Conservation (phyloP, 2,113 vertebrate species). For the Toxotes chatareus region DNA sequence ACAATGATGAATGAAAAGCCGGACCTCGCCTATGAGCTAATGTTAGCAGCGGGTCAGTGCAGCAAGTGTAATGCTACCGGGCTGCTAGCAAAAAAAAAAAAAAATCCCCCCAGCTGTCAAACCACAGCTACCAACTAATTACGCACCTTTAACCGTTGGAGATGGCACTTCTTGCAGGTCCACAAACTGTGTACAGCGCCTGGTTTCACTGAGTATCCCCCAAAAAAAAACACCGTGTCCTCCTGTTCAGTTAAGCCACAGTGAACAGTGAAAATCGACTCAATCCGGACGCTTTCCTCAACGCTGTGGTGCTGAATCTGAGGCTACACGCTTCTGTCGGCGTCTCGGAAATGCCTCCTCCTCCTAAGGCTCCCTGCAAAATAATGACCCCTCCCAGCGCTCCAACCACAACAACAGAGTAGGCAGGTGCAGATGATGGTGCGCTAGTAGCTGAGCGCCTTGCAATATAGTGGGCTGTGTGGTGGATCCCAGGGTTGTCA, state of each 20-base stretch:
- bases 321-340: slow-evolving; percentile 79
- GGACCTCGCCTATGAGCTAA: slow-evolving; percentile 80
- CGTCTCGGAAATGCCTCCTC: slow-evolving; percentile 78
- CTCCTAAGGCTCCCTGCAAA: slow-evolving; percentile 77
- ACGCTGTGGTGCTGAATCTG: slow-evolving; percentile 81
- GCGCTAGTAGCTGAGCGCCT: slow-evolving; percentile 68
- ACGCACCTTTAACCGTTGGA: slow-evolving; percentile 66
- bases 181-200: slow-evolving; percentile 64
- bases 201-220: slow-evolving; percentile 67
- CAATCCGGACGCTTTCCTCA: slow-evolving; percentile 78
- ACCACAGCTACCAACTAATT: slow-evolving; percentile 27
- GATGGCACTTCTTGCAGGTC: slow-evolving; percentile 68
- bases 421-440: slow-evolving; percentile 82
- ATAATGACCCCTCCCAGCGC: slow-evolving; percentile 82
- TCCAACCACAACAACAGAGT: slow-evolving; percentile 67
- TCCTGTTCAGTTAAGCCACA: slow-evolving; percentile 47
- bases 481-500: slow-evolving; percentile 65
- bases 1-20: slow-evolving; percentile 63
- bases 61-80: slow-evolving; percentile 63
- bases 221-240: slow-evolving; percentile 43
- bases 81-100: slow-evolving; percentile 56
- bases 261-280: slow-evolving; percentile 56
- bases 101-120: slow-evolving; percentile 39
- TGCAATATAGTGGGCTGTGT: slow-evolving; percentile 77
- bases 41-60: slow-evolving; percentile 71